Evolutionary conservation across 2,113 vertebrate species (phyloP), one percentile per base, ranked within the genome.

Genomic region (Salminus brasiliensis): DNA sequence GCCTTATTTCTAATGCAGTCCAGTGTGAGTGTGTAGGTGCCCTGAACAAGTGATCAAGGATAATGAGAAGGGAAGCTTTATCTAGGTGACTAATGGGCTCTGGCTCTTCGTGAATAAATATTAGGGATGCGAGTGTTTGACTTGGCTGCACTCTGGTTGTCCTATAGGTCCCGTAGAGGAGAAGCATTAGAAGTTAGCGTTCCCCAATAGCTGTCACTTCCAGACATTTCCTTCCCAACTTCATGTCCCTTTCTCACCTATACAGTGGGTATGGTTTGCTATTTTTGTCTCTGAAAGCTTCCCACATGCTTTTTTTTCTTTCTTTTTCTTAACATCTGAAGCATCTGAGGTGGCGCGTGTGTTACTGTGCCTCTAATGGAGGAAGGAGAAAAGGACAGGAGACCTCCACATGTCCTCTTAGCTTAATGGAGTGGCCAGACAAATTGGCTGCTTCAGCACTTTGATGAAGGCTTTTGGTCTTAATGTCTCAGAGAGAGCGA

Each of bases 91-190:
- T 82, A 80, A 86, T 89, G 86, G 23, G 71, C 78, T 81, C 83
- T 80, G 82, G 85, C 72, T 83, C 69, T 23, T n/a, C 80, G 83
- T 88, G 85, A 86, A 86, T 91, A 87, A 88, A 90, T 81, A 88
- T 86, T 85, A 84, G 79, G 76, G 36, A 63, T 23, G 60, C 62
- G 47, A 15, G 27, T 45, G 39, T 82, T 71, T 90, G 85, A 91
- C 86, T 89, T 62, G 82, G 60, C 52, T 80, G 85, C 82, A 73
- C 75, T 57, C 47, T 11, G 39, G 39, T 47, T 60, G 74, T 77
- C 73, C 59, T 83, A 62, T 47, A 65, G 59, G 55, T 76, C 63
- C 72, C 77, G 59, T 53, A 53, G 68, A 57, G 60, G 25, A 80
- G 29, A 59, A 30, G 10, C 29, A 60, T 30, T 76, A 59, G 27